Percentiles rank a stretch among this genome's conserved stretches.
phyloP scores from a whole-genome alignment of 2,113 vertebrate genomes.

The Leuciscus idus region DNA sequence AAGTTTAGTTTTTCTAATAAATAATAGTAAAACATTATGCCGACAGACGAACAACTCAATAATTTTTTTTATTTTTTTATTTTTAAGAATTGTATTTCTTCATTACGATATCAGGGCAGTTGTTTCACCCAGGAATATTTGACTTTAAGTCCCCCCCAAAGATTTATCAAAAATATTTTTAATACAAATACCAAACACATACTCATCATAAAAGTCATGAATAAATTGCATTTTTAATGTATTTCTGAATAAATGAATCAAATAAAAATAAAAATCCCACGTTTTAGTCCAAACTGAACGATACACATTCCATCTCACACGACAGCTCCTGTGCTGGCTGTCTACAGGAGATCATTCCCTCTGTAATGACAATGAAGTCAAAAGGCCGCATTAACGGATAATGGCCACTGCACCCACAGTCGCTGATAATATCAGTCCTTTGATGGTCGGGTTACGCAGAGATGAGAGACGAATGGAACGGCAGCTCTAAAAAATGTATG shows the following conservation, averaged over 20 bases:
- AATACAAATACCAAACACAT: not conserved
- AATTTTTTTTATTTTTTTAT: not conserved
- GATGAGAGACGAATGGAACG: constrained; percentile 63
- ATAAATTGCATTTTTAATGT: not conserved
- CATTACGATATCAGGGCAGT: not conserved
- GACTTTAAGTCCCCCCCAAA: not conserved
- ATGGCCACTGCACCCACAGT: constrained; percentile 58
- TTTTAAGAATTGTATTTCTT: not conserved
- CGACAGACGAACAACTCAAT: not conserved
- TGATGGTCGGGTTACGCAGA: constrained; percentile 61
- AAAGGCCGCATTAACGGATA: constrained; percentile 68
- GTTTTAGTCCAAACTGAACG: not conserved
- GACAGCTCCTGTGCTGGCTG: not conserved
- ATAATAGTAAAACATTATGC: not conserved
- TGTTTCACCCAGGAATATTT: not conserved
- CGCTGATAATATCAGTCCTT: constrained; percentile 66
- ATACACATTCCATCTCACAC: not conserved
- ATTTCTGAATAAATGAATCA: not conserved
- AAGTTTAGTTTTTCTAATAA: not conserved
- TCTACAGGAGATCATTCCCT: constrained; percentile 56
- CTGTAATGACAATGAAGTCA: constrained; percentile 60
- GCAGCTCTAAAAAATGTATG: constrained; percentile 70
- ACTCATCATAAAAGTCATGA: not conserved
- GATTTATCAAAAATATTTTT: not conserved
- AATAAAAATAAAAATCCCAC: not conserved